These are phyloP conservation scores for Lophotriccus pileatus DNA, from an alignment of 2,797 vertebrate species.

Conservation along the genomic window DNA sequence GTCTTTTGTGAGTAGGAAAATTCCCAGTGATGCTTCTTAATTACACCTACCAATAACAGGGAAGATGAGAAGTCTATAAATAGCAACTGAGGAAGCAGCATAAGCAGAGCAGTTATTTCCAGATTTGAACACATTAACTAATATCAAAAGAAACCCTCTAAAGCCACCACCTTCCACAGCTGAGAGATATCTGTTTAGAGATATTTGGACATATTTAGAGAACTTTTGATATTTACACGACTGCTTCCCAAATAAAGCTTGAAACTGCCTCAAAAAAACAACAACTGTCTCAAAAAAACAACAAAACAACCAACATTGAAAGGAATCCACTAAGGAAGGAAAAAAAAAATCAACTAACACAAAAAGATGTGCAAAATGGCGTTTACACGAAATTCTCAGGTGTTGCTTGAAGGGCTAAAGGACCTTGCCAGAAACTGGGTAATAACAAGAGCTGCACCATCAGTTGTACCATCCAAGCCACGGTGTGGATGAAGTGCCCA, in stretches of 20 bases:
- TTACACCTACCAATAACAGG: constrained; percentile 1
- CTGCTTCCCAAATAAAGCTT: not conserved
- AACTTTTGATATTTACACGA: not conserved
- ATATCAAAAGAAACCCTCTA: not conserved
- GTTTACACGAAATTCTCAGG: not conserved
- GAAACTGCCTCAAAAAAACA: not conserved
- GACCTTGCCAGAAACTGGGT: not conserved
- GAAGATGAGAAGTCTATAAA: constrained; percentile 4
- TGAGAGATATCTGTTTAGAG: not conserved
- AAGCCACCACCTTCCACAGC: not conserved
- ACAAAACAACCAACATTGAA: not conserved
- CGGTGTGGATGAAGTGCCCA: not conserved
- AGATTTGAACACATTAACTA: constrained; percentile 27
- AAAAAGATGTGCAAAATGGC: not conserved
- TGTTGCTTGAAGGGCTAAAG: not conserved
- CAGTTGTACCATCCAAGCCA: not conserved
- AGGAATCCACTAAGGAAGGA: not conserved
- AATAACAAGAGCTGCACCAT: not conserved
- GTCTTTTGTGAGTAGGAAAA: constrained; percentile 45
- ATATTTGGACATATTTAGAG: not conserved
- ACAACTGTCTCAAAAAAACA: not conserved
- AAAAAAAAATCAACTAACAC: not conserved
- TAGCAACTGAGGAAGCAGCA: not conserved
- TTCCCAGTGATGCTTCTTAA: constrained; percentile 44
- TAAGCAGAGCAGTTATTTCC: constrained; percentile 21